Evolutionary conservation across 2,888 invertebrate species (phyloP).

Genomic region (Spilarctia lutea): DNA sequence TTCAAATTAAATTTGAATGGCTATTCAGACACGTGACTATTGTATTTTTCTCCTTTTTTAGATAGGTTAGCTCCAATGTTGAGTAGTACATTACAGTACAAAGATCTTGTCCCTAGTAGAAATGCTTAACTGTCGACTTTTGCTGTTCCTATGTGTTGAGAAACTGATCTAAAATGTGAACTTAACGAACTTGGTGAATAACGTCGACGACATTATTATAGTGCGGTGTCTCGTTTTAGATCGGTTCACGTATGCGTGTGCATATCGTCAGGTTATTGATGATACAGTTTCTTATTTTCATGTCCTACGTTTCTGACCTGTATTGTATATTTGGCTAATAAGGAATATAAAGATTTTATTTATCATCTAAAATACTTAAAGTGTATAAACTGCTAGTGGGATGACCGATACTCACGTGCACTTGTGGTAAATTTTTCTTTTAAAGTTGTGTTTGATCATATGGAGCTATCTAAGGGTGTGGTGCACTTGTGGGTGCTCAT

Average conservation of each 20-base stretch:
- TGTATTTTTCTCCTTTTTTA: no score
- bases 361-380: background rate
- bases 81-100: no score
- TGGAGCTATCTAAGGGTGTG: conserved; percentile 37
- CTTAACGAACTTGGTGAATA: background rate
- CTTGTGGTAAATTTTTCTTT: conserved; percentile 19
- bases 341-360: background rate
- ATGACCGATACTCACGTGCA: conserved; percentile 14
- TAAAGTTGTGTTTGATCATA: conserved; percentile 42
- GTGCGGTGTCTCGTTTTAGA: background rate
- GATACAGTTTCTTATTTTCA: background rate
- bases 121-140: background rate
- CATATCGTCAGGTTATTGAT: background rate
- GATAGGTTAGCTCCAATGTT: background rate
- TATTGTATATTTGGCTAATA: background rate
- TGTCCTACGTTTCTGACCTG: background rate
- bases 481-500: conserved; percentile 31
- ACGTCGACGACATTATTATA: background rate
- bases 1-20: background rate
- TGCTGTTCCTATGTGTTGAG: background rate
- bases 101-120: background rate
- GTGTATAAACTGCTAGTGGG: background rate
- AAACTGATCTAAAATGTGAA: background rate
- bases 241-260: background rate
- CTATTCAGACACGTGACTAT: no score